Conservation (phyloP, 1,140 invertebrate genomes). For the Stenopsyche tienmushanensis region DNA sequence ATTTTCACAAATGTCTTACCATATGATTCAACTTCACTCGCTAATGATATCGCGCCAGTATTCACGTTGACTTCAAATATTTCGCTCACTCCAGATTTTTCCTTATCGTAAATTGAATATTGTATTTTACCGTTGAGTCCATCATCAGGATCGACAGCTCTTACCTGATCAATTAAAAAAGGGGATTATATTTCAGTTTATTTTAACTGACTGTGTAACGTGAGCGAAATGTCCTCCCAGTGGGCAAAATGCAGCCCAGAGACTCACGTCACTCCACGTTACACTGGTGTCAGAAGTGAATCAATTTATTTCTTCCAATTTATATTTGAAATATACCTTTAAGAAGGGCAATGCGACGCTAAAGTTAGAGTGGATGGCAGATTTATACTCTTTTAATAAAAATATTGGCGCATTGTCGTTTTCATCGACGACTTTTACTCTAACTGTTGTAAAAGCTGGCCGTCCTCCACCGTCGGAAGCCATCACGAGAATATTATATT, state of each 20-base stretch:
- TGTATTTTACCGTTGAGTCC: slow-evolving; percentile 66
- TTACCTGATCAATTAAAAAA: slow-evolving; percentile 49
- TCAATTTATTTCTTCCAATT: background rate
- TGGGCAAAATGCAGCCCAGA: too few species aligned
- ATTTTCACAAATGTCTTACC: slow-evolving; percentile 49
- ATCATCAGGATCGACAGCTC: slow-evolving; percentile 70
- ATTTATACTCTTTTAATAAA: slow-evolving; percentile 76
- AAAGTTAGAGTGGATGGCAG: slow-evolving; percentile 66
- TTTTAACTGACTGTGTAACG: background rate
- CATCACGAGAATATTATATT: slow-evolving; percentile 79
- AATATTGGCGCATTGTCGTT: slow-evolving; percentile 90
- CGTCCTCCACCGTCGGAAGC: slow-evolving; percentile 85
- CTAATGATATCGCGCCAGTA: slow-evolving; percentile 68
- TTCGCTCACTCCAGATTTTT: slow-evolving; percentile 59
- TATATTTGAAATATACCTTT: slow-evolving; percentile 53
- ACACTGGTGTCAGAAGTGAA: too few species aligned
- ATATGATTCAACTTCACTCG: slow-evolving; percentile 59
- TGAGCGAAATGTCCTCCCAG: too few species aligned
- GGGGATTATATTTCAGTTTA: slow-evolving; percentile 3
- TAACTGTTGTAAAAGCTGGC: slow-evolving; percentile 75
- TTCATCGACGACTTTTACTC: slow-evolving; percentile 76
- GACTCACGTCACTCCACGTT: too few species aligned
- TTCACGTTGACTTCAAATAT: slow-evolving; percentile 67
- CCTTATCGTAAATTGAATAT: slow-evolving; percentile 73
- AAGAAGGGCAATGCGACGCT: slow-evolving; percentile 66